Evolutionary conservation across 2,797 vertebrate genomes (phyloP).

Genomic region (Sarcophilus harrisii): DNA sequence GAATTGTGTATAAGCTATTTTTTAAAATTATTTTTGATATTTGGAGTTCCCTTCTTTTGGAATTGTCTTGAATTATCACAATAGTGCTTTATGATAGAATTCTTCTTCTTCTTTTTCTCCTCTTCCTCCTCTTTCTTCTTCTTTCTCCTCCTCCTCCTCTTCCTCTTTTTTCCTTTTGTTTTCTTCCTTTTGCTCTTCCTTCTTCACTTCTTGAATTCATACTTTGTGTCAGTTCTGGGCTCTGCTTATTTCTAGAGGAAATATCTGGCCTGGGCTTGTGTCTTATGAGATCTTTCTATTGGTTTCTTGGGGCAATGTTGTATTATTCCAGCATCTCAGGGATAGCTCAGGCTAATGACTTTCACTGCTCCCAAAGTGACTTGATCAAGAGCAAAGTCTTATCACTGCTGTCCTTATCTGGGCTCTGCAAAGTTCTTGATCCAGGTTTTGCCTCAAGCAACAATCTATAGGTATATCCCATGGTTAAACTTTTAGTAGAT

Average conservation of each 20-base stretch:
- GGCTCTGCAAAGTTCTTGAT: neutral
- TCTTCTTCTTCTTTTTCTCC: neutral
- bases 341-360: neutral
- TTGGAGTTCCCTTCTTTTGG: no score
- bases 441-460: neutral
- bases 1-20: no score
- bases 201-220: no score
- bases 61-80: no score
- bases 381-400: neutral
- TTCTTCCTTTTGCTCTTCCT: neutral
- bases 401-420: neutral
- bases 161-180: rapidly evolving
- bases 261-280: neutral
- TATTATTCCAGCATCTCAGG: neutral
- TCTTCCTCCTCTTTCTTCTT: neutral
- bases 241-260: no score
- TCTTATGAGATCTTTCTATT: neutral
- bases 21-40: no score
- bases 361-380: neutral
- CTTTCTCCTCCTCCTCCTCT: no score
- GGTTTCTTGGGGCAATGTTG: neutral
- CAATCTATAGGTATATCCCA: neutral
- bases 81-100: no score
- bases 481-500: neutral
- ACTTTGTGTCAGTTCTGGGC: no score